Evolutionary conservation across 2,797 vertebrate genomes (phyloP), one percentile per base, ranked within the genome.

Genomic region (Microcaecilia unicolor): DNA sequence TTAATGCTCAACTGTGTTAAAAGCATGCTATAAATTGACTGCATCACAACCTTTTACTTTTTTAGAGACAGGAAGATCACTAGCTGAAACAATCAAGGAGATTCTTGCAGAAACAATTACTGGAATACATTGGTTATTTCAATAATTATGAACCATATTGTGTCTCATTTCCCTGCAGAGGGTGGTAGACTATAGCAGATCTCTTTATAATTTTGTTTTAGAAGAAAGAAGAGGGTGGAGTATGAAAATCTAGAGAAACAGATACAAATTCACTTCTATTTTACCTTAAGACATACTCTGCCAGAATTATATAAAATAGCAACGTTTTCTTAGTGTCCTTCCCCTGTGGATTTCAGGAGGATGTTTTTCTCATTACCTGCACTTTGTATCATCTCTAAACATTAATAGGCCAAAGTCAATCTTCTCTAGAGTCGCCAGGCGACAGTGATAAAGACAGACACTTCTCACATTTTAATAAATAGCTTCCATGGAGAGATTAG

Each of bases 211-310:
- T 15, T 6, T 2, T 1, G 27, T 22, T 9, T 7, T 10, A 27
- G 15, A 9, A 13, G 15, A 9, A 13, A 26, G 39, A 28, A 26
- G 12, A 13, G n/a, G 46, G 28, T 4, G n/a, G 33, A 17, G 2
- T n/a, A 31, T 26, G 31, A 43, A 25, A 0, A 18, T 7, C 24
- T n/a, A n/a, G 5, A 37, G n/a, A 31, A 6, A 31, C 0, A 25
- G 0, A 0, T 21, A 11, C 25, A 41, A 18, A 23, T 28, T 10
- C 8, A 22, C 6, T 49, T 24, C 39, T 36, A 2, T 27, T 43
- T 51, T 10, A 35, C 15, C 9, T 46, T 8, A 15, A 34, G 25
- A 44, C 9, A 24, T 11, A 14, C 43, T 62, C 57, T 37, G 50
- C 59, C 15, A 43, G 15, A 2, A 21, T 44, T 43, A 25, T 3